phyloP scores from a whole-genome alignment of 2,888 invertebrate species.

The Unio pictorum region DNA sequence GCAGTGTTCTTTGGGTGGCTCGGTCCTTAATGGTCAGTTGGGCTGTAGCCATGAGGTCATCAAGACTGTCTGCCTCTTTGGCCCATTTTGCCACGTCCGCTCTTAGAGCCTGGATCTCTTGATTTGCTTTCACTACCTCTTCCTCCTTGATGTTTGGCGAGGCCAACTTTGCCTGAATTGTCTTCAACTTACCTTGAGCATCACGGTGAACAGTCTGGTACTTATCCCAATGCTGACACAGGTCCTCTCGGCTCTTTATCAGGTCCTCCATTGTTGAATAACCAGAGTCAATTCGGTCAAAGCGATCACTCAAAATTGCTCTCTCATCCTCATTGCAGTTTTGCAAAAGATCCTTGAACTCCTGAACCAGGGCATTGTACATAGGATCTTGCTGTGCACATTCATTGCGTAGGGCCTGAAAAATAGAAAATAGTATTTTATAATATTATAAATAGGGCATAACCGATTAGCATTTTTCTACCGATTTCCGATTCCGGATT shows the following conservation, averaged over 20 bases:
- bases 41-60: slow-evolving; percentile 61
- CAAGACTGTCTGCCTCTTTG: slow-evolving; percentile 50
- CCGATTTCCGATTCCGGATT: too few species aligned
- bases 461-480: too few species aligned
- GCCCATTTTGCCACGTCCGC: slow-evolving; percentile 56
- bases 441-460: not conserved
- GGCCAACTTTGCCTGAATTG: slow-evolving; percentile 85
- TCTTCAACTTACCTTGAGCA: slow-evolving; percentile 83
- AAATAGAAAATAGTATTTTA: not conserved
- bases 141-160: slow-evolving; percentile 80
- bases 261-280: slow-evolving; percentile 76
- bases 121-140: slow-evolving; percentile 80
- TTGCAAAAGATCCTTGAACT: slow-evolving; percentile 84
- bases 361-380: slow-evolving; percentile 85
- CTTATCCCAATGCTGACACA: slow-evolving; percentile 78
- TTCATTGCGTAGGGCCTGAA: slow-evolving; percentile 86
- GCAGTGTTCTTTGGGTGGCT: slow-evolving; percentile 62
- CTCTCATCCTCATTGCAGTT: slow-evolving; percentile 83
- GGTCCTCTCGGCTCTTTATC: slow-evolving; percentile 58
- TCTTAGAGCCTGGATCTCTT: slow-evolving; percentile 81
- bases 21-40: slow-evolving; percentile 65
- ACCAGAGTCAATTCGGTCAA: slow-evolving; percentile 82
- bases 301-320: slow-evolving; percentile 81
- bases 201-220: slow-evolving; percentile 87
- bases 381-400: slow-evolving; percentile 86